These are phyloP conservation scores for Picus viridis DNA, from an alignment of 2,797 vertebrate species.

Conservation along the genomic window DNA sequence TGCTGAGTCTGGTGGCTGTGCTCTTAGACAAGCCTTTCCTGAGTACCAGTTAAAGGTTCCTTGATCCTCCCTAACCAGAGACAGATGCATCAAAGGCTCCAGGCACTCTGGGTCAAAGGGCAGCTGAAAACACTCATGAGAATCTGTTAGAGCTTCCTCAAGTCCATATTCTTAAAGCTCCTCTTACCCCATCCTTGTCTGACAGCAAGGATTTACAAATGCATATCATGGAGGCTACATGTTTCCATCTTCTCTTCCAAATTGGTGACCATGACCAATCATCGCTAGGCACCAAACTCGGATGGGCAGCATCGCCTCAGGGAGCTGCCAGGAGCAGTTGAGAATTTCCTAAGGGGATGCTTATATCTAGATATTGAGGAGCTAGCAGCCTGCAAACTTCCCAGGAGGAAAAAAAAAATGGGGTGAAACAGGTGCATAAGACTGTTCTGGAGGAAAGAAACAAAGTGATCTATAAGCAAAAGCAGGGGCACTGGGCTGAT, in stretches of 20 bases:
- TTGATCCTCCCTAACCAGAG: neutral
- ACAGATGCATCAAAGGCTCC: neutral
- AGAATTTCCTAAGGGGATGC: neutral
- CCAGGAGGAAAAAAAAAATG: neutral
- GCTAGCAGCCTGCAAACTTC: neutral
- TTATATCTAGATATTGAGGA: neutral
- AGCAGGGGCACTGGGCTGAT: neutral
- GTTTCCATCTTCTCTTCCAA: neutral
- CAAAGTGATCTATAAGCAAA: neutral
- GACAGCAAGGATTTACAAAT: neutral
- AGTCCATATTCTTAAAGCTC: neutral
- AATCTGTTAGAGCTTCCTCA: neutral
- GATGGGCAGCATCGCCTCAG: neutral
- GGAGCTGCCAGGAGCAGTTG: neutral
- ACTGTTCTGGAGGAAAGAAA: neutral
- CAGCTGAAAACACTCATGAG: neutral
- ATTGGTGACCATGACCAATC: neutral
- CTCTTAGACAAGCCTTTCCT: neutral
- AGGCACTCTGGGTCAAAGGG: neutral
- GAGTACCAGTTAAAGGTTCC: neutral
- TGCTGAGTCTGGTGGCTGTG: neutral
- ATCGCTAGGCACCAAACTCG: neutral
- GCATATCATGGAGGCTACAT: neutral
- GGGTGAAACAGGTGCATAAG: neutral
- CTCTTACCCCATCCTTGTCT: neutral